Evolutionary conservation across 2,888 invertebrate genomes (phyloP).

Genomic region (Coelopa pilipes): DNA sequence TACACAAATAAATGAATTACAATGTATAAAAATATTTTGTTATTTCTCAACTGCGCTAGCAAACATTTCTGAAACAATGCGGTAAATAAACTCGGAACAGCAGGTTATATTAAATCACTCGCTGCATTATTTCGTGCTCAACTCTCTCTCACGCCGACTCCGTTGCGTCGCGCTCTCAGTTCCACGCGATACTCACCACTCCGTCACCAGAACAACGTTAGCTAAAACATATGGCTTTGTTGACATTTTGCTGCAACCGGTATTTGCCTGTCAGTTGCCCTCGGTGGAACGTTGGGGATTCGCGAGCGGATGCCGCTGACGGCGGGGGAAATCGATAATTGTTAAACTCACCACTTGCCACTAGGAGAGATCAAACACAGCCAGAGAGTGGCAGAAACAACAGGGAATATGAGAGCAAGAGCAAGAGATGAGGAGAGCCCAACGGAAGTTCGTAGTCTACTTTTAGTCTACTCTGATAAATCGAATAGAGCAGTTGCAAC

Average conservation of each 20-base stretch:
- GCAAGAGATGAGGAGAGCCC: background rate
- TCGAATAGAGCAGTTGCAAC: slow-evolving; percentile 4
- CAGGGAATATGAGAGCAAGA: background rate
- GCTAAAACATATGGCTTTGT: slow-evolving; percentile 12
- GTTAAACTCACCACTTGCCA: no score
- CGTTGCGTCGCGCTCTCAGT: background rate
- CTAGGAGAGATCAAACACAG: background rate
- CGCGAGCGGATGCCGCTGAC: no score
- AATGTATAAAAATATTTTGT: no score
- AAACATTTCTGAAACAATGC: no score
- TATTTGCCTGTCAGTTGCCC: slow-evolving; percentile 6
- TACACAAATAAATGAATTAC: no score
- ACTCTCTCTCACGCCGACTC: background rate
- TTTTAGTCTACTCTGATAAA: slow-evolving; percentile 28
- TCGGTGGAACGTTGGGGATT: background rate
- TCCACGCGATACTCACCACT: no score
- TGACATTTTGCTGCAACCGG: slow-evolving; percentile 25
- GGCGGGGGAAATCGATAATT: no score
- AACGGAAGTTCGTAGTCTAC: slow-evolving; percentile 17
- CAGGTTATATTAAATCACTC: background rate
- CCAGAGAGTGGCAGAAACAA: no score
- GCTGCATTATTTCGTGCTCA: background rate
- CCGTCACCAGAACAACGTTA: no score
- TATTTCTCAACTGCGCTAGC: no score
- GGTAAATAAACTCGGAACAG: no score